phyloP scores from a whole-genome alignment of 1,140 invertebrate genomes.

The Parasteatoda tepidariorum region DNA sequence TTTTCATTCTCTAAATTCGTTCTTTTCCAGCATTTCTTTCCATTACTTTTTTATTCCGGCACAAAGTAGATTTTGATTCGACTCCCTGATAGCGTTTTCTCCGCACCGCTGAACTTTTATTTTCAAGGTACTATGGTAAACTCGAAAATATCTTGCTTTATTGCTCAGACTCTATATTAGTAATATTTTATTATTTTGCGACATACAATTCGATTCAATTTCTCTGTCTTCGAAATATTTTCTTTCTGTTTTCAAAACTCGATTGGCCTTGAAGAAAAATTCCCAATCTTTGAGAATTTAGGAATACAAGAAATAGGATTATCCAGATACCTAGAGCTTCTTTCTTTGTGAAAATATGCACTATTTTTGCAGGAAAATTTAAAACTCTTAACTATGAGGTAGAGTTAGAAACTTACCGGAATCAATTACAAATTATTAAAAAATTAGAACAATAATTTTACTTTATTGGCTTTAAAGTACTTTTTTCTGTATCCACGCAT shows the following conservation, averaged over 20 bases:
- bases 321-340: too few species aligned
- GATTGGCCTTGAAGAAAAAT: neutral
- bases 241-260: neutral
- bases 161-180: neutral
- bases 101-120: neutral
- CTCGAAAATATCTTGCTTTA: neutral
- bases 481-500: too few species aligned
- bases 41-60: slow-evolving; percentile 45
- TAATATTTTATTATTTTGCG: slow-evolving; percentile 21
- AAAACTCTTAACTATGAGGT: too few species aligned
- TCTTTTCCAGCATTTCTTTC: slow-evolving; percentile 2
- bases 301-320: too few species aligned
- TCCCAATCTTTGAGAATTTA: too few species aligned
- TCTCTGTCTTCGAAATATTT: neutral
- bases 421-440: neutral
- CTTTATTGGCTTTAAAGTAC: too few species aligned
- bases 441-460: neutral
- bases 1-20: slow-evolving; percentile 33
- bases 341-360: too few species aligned
- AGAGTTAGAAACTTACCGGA: too few species aligned
- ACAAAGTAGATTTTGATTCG: slow-evolving; percentile 42
- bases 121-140: neutral
- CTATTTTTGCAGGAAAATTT: too few species aligned
- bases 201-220: neutral
- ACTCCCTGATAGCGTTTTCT: neutral